phyloP scores from a whole-genome alignment of 2,113 vertebrate species.

The Mirza zaza region DNA sequence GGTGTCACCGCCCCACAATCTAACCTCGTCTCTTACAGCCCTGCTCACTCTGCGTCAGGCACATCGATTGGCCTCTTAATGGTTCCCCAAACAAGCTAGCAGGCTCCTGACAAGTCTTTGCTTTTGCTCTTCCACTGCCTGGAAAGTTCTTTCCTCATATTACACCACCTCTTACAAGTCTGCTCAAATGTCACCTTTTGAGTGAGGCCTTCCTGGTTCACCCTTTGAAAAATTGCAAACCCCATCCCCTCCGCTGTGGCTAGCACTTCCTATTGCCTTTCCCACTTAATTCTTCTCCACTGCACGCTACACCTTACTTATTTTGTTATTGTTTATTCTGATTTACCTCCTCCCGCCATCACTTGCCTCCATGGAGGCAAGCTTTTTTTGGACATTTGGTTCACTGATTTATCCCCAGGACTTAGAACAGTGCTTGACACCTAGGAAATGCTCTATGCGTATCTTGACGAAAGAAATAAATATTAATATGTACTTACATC shows the following conservation, averaged over 20 bases:
- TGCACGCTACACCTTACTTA: neutral
- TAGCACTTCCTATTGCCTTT: neutral
- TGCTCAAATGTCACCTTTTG: neutral
- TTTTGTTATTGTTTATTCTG: slow-evolving; percentile 1
- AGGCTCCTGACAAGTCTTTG: neutral
- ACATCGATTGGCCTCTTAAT: neutral
- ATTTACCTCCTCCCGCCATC: neutral
- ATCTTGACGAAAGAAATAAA: slow-evolving; percentile 28
- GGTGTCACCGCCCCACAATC: neutral
- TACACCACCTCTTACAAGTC: neutral
- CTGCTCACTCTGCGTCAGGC: neutral
- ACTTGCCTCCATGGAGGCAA: neutral
- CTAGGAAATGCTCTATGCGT: neutral
- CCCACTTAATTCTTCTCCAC: neutral
- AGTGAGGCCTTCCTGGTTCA: neutral
- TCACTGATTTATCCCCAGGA: neutral
- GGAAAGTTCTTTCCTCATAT: neutral
- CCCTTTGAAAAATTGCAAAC: neutral
- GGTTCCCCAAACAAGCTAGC: neutral
- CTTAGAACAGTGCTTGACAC: neutral
- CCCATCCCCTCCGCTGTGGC: neutral
- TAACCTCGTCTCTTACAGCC: neutral
- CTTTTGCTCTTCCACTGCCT: neutral
- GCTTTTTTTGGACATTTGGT: neutral
- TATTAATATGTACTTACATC: neutral